Base-by-base conservation (phyloP, 2,797 vertebrate genomes). In the Coregonus sp. region DNA sequence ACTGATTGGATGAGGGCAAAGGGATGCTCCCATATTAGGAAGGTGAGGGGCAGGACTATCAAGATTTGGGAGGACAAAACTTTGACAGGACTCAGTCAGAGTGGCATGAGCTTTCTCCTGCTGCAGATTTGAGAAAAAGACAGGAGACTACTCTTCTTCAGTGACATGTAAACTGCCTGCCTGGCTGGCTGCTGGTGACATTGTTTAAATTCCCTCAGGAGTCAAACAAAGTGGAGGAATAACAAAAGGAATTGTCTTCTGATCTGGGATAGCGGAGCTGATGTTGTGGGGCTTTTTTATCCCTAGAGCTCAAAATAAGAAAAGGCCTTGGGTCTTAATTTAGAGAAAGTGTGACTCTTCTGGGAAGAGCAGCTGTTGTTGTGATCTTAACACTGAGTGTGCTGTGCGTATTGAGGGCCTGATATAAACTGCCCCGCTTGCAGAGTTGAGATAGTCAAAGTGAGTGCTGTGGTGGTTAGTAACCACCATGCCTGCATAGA, bases 231-330 rank as follows among this genome's bases (percentile, higher is more conserved):
- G 72, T 70, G 15, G 5, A n/a, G n/a, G 51, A 66, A 68, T 50
- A 82, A 31, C 78, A 83, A 72, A 66, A 77, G 0, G 35, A n/a
- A 20, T 3, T 25, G 52, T 1, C n/a, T 50, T 1, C n/a, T 50
- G 51, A 63, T 4, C 65, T 78, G 79, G 80, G 20, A 29, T 31
- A 73, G 61, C 67, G 66, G 5, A 71, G 75, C 40, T 70, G 65
- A 75, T 77, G 82, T 47, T 15, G 11, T 6, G 7, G 68, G 74
- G 78, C 75, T 91, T 91, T 90, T 89, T 85, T 81, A 86, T 82
- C 72, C 12, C 56, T 75, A 72, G 51, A 73, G 68, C 77, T 83
- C 71, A 82, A 92, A 91, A 90, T 87, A 89, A 86, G 15, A 82
- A 65, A 70, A 61, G 71, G 50, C 77, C 65, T 84, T 83, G 76